Evolutionary conservation across 2,888 invertebrate species (phyloP), one percentile per base, ranked within the genome.

Genomic region (Drosophila hamatofila): DNA sequence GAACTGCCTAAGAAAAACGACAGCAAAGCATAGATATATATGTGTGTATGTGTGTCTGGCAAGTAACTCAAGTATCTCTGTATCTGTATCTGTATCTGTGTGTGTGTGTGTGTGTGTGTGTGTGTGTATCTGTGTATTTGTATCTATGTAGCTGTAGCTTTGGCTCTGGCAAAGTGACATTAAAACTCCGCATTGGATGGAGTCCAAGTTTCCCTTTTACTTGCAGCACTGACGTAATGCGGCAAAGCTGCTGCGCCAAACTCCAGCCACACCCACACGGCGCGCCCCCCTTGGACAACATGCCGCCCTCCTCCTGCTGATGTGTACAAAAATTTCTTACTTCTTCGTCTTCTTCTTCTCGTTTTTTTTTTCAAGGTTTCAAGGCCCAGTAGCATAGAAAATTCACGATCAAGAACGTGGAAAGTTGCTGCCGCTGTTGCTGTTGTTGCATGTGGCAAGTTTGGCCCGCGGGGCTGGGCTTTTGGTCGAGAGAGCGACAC

Each of bases 371-470:
- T 57, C 75, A 87, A 90, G 88, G 82, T 90, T 91, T 88, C 91
- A 91, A 91, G 91, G 91, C 91, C 91, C 91, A 91, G 91, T 91
- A 91, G 91, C 91, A 91, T 91, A 91, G 92, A 91, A 86, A 91
- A 91, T 90, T 91, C 90, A 90, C 90, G 91, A 91, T 91, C 92
- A 91, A 90, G 91, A 91, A 91, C 89, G 90, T 88, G 90, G 92
- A 91, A 91, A 91, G 91, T 91, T 90, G 73, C 49, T 72, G 72
- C 54, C 30, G 30, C 30, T 11, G 27, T 3, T 27, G 30, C 30
- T 30, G 30, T 30, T 61, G 49, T 41, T 44, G 77, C 75, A 70
- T 70, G 62, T 62, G 75, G 66, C 75, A 75, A 72, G 61, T 27
- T 49, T 49, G 30, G 8, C 30, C 23, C 58, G 23, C 9, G 49